Conservation (phyloP, 1,140 invertebrate genomes). For the Saccostrea echinata region DNA sequence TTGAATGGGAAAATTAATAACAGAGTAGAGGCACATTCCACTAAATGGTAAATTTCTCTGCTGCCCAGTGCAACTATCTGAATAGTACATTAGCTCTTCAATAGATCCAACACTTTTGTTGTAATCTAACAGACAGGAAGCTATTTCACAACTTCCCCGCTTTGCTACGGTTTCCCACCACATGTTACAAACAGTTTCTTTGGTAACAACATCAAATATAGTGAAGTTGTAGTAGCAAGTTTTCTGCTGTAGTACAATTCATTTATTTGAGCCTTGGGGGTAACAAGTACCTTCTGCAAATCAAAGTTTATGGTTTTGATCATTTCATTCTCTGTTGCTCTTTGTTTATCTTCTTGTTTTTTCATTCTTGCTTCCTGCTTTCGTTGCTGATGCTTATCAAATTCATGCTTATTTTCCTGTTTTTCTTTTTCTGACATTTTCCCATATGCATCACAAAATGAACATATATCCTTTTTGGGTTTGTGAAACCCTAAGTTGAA, state of each 20-base stretch:
- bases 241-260: background rate
- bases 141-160: constrained; percentile 52
- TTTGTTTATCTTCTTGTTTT: constrained; percentile 37
- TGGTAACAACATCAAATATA: constrained; percentile 50
- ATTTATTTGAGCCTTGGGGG: no score
- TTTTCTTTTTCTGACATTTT: background rate
- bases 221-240: background rate
- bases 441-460: constrained; percentile 1
- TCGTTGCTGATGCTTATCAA: background rate
- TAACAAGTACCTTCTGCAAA: no score
- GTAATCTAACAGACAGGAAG: constrained; percentile 30
- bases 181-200: constrained; percentile 49
- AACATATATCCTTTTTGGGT: constrained; percentile 50
- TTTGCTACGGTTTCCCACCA: constrained; percentile 43
- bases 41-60: constrained; percentile 52
- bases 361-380: constrained; percentile 24
- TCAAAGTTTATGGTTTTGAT: no score
- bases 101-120: constrained; percentile 4
- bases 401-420: constrained; percentile 28
- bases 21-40: constrained; percentile 48
- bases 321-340: constrained; percentile 11
- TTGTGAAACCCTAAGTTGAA: constrained; percentile 45
- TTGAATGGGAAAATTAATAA: constrained; percentile 39
- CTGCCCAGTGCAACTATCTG: constrained; percentile 55
- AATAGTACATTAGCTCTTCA: constrained; percentile 47